Evolutionary conservation across 2,113 vertebrate species (phyloP).

Genomic region (Phaethornis superciliosus): DNA sequence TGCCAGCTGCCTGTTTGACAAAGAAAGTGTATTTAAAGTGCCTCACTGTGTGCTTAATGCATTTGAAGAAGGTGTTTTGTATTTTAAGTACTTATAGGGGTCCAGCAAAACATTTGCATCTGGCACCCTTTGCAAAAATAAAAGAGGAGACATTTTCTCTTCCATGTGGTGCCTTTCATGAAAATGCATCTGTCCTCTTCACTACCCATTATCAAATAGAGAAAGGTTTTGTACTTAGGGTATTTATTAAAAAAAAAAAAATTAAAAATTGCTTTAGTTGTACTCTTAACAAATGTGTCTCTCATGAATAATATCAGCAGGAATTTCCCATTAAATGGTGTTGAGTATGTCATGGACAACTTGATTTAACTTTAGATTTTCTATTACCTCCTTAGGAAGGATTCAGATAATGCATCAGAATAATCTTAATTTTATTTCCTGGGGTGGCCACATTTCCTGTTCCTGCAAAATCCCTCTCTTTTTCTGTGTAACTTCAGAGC

Average conservation of each 20-base stretch:
- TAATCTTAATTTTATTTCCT: constrained; percentile 53
- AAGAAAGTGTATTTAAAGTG: constrained; percentile 60
- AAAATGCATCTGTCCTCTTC: constrained; percentile 68
- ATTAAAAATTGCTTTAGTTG: constrained; percentile 54
- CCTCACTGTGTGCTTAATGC: constrained; percentile 67
- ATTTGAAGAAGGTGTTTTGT: constrained; percentile 71
- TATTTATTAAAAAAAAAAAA: no score
- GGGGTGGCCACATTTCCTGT: not conserved
- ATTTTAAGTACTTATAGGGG: constrained; percentile 67
- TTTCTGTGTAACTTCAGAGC: not conserved
- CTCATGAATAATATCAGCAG: constrained; percentile 50
- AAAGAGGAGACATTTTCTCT: constrained; percentile 61
- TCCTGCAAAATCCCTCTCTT: not conserved
- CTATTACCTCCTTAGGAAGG: constrained; percentile 34
- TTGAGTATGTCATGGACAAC: constrained; percentile 32
- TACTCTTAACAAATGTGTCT: constrained; percentile 37
- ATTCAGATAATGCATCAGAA: constrained; percentile 29
- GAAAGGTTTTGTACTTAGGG: constrained; percentile 51
- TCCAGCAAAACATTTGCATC: constrained; percentile 73
- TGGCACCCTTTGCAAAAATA: constrained; percentile 69
- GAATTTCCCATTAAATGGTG: constrained; percentile 59
- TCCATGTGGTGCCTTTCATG: constrained; percentile 71
- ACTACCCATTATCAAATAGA: constrained; percentile 38
- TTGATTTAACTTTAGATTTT: constrained; percentile 57
- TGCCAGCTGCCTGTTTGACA: constrained; percentile 72